phyloP scores from a whole-genome alignment of 2,888 invertebrate genomes.

The Craniophora ligustri region DNA sequence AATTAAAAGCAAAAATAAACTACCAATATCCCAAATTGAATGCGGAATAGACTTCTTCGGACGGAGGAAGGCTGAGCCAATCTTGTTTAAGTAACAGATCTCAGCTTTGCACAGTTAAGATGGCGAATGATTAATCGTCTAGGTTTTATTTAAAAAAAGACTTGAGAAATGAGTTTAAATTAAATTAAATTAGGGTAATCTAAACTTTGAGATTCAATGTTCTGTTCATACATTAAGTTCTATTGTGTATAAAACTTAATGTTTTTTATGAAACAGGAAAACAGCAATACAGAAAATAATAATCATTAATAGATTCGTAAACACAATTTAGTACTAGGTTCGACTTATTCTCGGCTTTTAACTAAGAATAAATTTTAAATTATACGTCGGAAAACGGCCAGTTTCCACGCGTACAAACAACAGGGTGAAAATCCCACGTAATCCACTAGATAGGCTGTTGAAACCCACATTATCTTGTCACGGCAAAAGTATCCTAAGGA shows the following conservation, averaged over 20 bases:
- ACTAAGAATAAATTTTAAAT: not conserved
- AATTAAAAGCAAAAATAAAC: not conserved
- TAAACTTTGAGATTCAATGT: no score
- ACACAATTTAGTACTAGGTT: no score
- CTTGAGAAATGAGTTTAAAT: not conserved
- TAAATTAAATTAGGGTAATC: no score
- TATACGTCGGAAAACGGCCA: not conserved
- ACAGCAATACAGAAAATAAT: no score
- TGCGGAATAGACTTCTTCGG: not conserved
- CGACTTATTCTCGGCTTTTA: no score
- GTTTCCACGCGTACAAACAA: not conserved
- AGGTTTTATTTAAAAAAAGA: not conserved
- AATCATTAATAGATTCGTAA: no score
- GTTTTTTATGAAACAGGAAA: no score
- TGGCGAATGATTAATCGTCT: constrained; percentile 29
- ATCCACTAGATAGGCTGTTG: constrained; percentile 11
- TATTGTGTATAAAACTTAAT: no score
- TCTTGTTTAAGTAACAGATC: constrained; percentile 16
- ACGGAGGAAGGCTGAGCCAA: constrained; percentile 9
- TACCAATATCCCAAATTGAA: constrained; percentile 8
- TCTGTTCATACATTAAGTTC: no score
- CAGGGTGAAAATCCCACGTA: constrained; percentile 11
- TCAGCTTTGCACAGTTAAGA: constrained; percentile 23
- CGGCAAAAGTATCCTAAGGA: constrained; percentile 24
- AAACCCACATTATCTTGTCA: constrained; percentile 24